A percentile compares a stretch with the other conserved stretches of the same genome.
These are phyloP conservation scores for Trichonephila clavipes DNA, from an alignment of 1,140 invertebrate genomes.

Conservation along the genomic window DNA sequence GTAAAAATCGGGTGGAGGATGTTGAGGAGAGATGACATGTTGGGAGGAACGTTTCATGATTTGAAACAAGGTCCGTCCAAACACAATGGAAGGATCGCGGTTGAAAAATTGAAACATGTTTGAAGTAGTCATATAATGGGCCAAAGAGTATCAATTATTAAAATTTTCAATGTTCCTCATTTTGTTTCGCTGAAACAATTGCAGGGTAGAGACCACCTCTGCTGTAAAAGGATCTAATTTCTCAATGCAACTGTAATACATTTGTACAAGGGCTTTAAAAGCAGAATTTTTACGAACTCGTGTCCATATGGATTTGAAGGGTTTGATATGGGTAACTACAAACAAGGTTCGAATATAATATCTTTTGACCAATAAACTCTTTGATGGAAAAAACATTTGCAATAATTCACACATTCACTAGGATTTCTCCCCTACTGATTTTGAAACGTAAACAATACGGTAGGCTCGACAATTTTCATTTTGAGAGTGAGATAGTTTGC, in stretches of 20 bases:
- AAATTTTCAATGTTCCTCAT: neutral
- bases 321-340: neutral
- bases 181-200: neutral
- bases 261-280: neutral
- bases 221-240: neutral
- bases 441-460: too few species aligned
- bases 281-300: neutral
- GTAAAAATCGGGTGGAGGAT: too few species aligned
- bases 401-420: neutral
- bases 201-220: neutral
- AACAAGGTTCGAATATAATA: neutral
- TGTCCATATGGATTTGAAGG: too few species aligned
- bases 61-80: neutral
- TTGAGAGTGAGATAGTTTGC: too few species aligned
- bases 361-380: neutral
- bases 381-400: neutral
- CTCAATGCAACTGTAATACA: neutral
- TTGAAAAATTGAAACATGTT: neutral
- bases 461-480: too few species aligned
- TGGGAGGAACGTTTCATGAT: neutral
- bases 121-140: neutral
- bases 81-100: neutral
- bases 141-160: neutral
- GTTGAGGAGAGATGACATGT: neutral
- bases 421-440: too few species aligned